Base-by-base conservation (phyloP, 64 coral and sea anemone genomes). In the Platygyra sinensis region DNA sequence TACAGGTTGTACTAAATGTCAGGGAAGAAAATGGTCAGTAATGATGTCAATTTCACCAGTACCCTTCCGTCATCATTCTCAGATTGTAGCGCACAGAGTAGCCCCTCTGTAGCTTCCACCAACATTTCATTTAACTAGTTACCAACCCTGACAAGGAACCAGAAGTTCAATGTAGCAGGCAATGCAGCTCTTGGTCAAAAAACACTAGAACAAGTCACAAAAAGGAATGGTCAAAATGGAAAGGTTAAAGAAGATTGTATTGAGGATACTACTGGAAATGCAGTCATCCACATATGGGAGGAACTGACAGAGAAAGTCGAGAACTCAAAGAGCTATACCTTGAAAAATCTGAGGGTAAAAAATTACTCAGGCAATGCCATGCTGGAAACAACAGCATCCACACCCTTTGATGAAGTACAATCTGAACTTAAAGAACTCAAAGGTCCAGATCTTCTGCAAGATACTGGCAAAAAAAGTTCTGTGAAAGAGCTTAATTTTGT, bases 191-290 rank as follows among this genome's bases (percentile, higher is more conserved):
- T 94, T 60, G 87, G 88, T 75, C 15, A 27, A 74, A 28, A 52
- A 15, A n/a, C 79, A 39, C 93, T 81, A 86, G 90, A 94, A 89
- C 15, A 94, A 89, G 22, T 89, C 30, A 9, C 5, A 19, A 94
- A 94, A 76, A 89, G 92, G 77, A 89, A 94, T 86, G 92, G 73
- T 36, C 17, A n/a, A 5, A 79, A 50, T 80, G 82, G 82, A 20
- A 50, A 2, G 19, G 83, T 94, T 74, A 94, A 94, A 49, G 93
- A 94, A 76, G 93, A 94, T 33, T 94, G 93, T 46, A 24, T 94
- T 6, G 93, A 94, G 79, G 77, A 91, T 30, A 38, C 29, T 67
- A 91, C 93, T 60, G 89, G 88, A 12, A 42, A 87, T 82, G 83
- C 93, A 52, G 83, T 31, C 19, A 87, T 95, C 39, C 88, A 94